Evolutionary conservation across 2,888 invertebrate genomes (phyloP), one percentile per base, ranked within the genome.

Genomic region (Cartodere bifasciata): DNA sequence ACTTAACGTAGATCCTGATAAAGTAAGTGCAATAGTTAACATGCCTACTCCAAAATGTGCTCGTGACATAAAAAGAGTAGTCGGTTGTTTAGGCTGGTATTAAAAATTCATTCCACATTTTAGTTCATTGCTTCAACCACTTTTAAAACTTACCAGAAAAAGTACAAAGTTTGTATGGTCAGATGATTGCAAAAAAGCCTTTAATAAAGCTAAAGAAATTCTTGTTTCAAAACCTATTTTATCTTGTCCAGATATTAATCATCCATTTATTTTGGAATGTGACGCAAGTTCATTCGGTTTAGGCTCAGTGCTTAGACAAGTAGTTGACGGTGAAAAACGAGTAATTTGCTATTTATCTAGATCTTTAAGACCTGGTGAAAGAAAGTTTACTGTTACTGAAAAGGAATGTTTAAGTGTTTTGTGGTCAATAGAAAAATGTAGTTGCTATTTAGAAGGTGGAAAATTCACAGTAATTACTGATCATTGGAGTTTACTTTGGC

Each of bases 341-440:
- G 32, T 24, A n/a, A 25, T 21, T 10, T 23, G 29, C 11, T 28
- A 33, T 24, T 20, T 24, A n/a, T 26, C 25, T 2, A 29, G 29
- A 13, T 32, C 28, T 6, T 29, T 36, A 11, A 22, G 26, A 9
- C 10, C n/a, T 13, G 16, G 21, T 4, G 29, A 36, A 33, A 13
- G 13, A 2, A 33, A 34, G 16, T 39, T 31, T 30, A 14, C 12
- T 11, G 24, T 26, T 1, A 36, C 38, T 3, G 32, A 39, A 28
- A 12, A 17, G 15, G 39, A 39, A 16, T 32, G 34, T 10, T 23
- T 39, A 5, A 30, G 31, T 1, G 35, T 39, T 6, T 13, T 37
- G 11, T 33, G 27, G 21, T 23, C 16, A 4, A 23, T 28, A 9
- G 32, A 32, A 13, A 32, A 15, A 11, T 23, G 28, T n/a, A 13